A percentile compares a stretch with the other conserved stretches of the same genome.
Evolutionary conservation across 1,140 invertebrate genomes (phyloP).

Genomic region (Caenorhabditis tropicalis): DNA sequence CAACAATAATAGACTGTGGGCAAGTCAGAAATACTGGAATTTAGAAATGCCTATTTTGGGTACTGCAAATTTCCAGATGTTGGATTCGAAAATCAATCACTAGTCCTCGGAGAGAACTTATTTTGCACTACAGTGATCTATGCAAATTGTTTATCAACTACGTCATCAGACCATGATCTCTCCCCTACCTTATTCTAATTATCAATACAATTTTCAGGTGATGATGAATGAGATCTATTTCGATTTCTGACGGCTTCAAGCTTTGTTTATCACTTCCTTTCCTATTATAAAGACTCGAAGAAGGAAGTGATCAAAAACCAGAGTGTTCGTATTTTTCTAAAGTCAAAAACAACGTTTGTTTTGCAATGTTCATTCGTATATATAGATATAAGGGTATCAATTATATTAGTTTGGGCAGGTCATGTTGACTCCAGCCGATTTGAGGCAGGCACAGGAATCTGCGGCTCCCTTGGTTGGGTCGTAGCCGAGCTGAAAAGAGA

Average conservation of each 20-base stretch:
- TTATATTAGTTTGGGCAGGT: neutral
- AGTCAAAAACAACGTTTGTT: neutral
- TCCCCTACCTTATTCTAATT: neutral
- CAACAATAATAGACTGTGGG: no score
- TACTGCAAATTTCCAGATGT: no score
- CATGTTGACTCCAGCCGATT: constrained; percentile 62
- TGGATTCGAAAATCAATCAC: no score
- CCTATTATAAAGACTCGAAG: neutral
- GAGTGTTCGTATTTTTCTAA: neutral
- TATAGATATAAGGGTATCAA: constrained; percentile 2
- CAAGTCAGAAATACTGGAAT: no score
- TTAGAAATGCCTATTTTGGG: no score
- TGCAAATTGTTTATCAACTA: constrained; percentile 13
- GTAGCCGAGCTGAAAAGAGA: constrained; percentile 1
- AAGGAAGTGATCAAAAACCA: neutral
- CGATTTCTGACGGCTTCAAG: no score
- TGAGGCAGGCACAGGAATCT: constrained; percentile 68
- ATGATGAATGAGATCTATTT: no score
- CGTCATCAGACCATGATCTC: constrained; percentile 20
- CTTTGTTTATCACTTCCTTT: neutral
- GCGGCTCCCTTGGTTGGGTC: constrained; percentile 63
- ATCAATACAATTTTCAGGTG: neutral
- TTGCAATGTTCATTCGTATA: neutral
- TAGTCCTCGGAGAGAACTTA: no score
- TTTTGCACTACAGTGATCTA: constrained; percentile 3